A percentile compares a stretch with the other conserved stretches of the same genome.
Evolutionary conservation across 1,140 invertebrate species (phyloP).

Genomic region (Leptonema lineaticorne): DNA sequence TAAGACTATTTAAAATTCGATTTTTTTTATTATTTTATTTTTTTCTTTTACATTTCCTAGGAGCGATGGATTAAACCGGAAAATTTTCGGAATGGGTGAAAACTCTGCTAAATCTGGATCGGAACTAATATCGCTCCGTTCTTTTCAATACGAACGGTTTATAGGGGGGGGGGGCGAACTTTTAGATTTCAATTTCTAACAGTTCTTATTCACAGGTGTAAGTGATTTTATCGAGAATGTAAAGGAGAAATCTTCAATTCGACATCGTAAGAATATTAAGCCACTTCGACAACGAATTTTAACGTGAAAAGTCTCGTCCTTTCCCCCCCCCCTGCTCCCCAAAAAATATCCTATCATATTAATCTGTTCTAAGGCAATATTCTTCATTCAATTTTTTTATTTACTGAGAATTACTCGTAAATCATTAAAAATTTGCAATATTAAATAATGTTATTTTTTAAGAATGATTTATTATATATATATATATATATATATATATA

Average conservation of each 20-base stretch:
- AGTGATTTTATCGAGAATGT: constrained; percentile 14
- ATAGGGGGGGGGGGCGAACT: background rate
- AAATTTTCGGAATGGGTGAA: background rate
- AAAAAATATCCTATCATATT: too few species aligned
- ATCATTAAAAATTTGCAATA: too few species aligned
- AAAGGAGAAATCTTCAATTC: constrained; percentile 3
- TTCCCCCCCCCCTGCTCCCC: background rate
- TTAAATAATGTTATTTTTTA: too few species aligned
- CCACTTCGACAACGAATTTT: background rate
- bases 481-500: too few species aligned
- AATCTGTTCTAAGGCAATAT: too few species aligned
- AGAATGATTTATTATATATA: too few species aligned
- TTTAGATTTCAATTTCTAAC: background rate
- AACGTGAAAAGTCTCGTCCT: background rate
- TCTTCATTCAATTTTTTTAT: too few species aligned
- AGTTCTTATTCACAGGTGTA: constrained; percentile 3
- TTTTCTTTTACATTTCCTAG: too few species aligned
- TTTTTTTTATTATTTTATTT: too few species aligned
- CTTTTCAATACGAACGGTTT: background rate
- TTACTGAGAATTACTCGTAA: too few species aligned
- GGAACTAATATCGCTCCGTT: background rate
- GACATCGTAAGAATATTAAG: constrained; percentile 6
- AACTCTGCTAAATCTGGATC: background rate
- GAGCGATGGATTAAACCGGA: too few species aligned
- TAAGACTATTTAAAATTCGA: too few species aligned